These are phyloP conservation scores for Pavo muticus DNA, from an alignment of 2,113 vertebrate genomes.

Conservation along the genomic window DNA sequence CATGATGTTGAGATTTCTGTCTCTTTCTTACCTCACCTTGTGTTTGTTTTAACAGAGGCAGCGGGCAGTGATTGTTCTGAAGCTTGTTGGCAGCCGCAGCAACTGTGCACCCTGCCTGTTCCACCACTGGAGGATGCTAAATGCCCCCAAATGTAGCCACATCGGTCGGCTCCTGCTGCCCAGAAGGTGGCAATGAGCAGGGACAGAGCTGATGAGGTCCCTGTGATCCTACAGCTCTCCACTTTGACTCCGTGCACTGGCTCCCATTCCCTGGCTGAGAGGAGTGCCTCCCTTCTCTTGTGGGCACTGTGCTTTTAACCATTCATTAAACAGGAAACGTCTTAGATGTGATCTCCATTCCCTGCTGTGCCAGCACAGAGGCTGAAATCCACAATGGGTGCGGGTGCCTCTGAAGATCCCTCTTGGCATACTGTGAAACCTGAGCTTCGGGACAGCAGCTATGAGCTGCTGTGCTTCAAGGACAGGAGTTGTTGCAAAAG, in stretches of 20 bases:
- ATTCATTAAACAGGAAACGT: neutral
- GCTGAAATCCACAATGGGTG: neutral
- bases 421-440: neutral
- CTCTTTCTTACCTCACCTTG: neutral
- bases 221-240: neutral
- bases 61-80: neutral
- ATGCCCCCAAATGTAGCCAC: neutral
- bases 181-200: neutral
- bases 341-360: neutral
- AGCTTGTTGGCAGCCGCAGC: neutral
- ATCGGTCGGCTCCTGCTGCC: neutral
- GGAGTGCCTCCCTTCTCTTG: neutral
- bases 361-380: neutral
- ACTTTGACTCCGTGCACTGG: neutral
- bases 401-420: neutral
- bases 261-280: neutral
- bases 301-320: constrained; percentile 30
- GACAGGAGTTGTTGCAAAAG: neutral
- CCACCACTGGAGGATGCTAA: neutral
- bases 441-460: neutral
- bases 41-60: constrained; percentile 61
- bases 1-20: neutral
- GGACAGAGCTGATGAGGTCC: neutral
- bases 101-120: neutral
- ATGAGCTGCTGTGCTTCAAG: neutral